A percentile compares a stretch with the other conserved stretches of the same genome.
These are phyloP conservation scores for Urocitellus parryii DNA, from an alignment of 2,113 vertebrate genomes.

Conservation along the genomic window DNA sequence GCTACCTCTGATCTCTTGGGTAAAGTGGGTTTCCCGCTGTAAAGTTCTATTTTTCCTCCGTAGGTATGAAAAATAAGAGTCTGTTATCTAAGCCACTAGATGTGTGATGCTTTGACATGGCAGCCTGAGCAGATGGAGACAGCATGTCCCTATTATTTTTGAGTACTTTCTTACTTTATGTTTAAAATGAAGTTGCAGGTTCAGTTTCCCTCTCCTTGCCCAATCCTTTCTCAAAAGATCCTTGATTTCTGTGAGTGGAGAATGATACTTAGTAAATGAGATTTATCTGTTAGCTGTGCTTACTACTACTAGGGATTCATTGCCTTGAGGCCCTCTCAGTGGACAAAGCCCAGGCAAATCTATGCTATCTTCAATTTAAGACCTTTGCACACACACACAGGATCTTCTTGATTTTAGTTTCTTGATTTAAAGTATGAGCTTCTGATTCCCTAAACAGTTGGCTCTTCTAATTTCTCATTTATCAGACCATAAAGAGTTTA, in stretches of 20 bases:
- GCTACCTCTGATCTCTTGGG: not conserved
- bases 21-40: not conserved
- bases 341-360: not conserved
- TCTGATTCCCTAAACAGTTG: not conserved
- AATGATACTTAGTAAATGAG: not conserved
- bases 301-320: not conserved
- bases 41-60: not conserved
- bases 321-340: not conserved
- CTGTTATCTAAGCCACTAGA: not conserved
- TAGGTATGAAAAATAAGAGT: not conserved
- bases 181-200: not conserved
- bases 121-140: not conserved
- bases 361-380: not conserved
- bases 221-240: not conserved
- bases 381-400: not conserved
- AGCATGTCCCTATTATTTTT: not conserved
- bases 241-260: not conserved
- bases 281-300: accelerated
- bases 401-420: not conserved
- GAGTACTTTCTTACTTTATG: not conserved
- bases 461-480: not conserved
- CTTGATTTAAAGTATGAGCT: not conserved
- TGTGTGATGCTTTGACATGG: not conserved
- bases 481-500: not conserved
- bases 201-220: not conserved